These are phyloP conservation scores for Hemichromis elongatus DNA, from an alignment of 2,113 vertebrate species.

Conservation along the genomic window DNA sequence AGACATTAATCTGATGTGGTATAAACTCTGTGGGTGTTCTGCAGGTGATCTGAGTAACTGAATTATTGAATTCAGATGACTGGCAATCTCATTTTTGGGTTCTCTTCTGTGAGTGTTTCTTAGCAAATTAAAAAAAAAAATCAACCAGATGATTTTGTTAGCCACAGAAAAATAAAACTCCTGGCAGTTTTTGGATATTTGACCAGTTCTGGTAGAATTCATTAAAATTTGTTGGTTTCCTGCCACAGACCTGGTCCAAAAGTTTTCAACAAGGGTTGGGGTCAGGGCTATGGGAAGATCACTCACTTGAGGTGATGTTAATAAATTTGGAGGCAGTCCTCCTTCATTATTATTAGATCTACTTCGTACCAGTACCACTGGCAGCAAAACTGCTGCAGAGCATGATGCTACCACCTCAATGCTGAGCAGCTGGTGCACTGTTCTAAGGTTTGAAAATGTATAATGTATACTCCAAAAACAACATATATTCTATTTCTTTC, in stretches of 20 bases:
- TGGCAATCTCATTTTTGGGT: neutral
- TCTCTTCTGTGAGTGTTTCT: neutral
- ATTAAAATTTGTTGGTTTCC: neutral
- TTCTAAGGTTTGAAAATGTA: neutral
- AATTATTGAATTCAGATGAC: neutral
- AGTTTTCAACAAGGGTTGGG: neutral
- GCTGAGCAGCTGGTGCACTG: neutral
- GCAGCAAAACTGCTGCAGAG: neutral
- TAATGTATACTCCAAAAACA: neutral
- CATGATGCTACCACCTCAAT: neutral
- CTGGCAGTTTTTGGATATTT: neutral
- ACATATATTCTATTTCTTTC: neutral
- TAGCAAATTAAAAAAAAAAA: neutral
- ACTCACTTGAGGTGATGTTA: neutral
- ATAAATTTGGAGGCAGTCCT: neutral
- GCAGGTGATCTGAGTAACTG: neutral
- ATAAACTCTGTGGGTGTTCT: neutral
- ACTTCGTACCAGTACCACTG: neutral
- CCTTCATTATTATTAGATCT: neutral
- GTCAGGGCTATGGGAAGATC: neutral
- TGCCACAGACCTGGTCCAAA: neutral
- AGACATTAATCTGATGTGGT: neutral
- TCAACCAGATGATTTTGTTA: neutral
- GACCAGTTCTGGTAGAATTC: neutral
- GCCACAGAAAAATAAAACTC: neutral